Evolutionary conservation across 1,140 invertebrate species (phyloP), one percentile per base, ranked within the genome.

Genomic region (Rhizoglyphus robini): DNA sequence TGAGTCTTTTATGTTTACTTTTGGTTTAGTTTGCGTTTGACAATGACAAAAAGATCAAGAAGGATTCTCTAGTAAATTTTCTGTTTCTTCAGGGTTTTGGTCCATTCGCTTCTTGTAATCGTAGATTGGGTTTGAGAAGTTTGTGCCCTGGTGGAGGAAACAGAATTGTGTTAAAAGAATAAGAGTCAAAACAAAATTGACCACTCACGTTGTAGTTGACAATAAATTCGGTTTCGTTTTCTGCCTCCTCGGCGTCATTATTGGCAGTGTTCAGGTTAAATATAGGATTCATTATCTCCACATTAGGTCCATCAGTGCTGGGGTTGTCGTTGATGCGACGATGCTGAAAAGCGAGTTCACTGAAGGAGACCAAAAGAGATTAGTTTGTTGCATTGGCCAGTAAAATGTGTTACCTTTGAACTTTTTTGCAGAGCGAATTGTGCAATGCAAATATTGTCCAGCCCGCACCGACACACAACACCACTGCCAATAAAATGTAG

Each of bases 201-300:
- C 34, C 47, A 4, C n/a, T 51, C 15, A 18, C 4, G 23, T 62
- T 60, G 38, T 70, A 36, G 36, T 60, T 59, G 30, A 63, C 63
- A 51, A 65, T 32, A 34, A 2, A 65, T 38, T n/a, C 65, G 31
- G 4, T 65, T 66, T 82, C 75, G 82, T 81, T 72, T 83, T 81
- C 41, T 81, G 75, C 74, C 29, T 80, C 81, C 68, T 79, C 77
- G 25, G 77, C 75, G 67, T 69, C 64, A 41, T 79, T 77, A 70
- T 84, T 83, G 32, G 83, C 83, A 41, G 68, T 70, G 15, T 81
- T 78, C 71, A 84, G 83, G 65, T 86, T 79, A 75, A 88, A 90
- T 79, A 90, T 88, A 13, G 88, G 88, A 78, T 90, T 90, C 72
- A 76, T 84, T 63, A 88, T 86, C 76, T 88, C 87, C 71, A 88